Evolutionary conservation across 2,113 vertebrate genomes (phyloP).

Genomic region (Oryzias javanicus): DNA sequence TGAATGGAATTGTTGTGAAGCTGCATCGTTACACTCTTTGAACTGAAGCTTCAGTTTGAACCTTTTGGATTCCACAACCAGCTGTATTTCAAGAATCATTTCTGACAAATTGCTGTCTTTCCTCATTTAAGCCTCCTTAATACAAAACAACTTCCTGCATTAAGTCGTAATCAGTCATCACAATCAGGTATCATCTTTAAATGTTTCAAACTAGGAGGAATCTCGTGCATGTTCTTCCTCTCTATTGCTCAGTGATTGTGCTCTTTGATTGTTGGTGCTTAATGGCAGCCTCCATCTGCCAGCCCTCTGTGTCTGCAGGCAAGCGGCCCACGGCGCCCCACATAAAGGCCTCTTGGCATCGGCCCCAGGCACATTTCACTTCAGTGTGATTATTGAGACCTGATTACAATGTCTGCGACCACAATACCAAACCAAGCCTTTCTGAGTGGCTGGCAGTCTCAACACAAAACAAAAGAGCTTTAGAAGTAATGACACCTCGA

Average conservation of each 20-base stretch:
- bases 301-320: conserved; percentile 68
- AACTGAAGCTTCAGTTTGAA: too few relatives aligned
- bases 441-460: conserved; percentile 70
- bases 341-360: conserved; percentile 74
- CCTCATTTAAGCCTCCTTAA: too few relatives aligned
- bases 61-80: too few relatives aligned
- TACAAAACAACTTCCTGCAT: too few relatives aligned
- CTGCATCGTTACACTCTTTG: too few relatives aligned
- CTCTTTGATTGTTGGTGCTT: conserved; percentile 69
- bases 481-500: conserved; percentile 78
- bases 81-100: background rate
- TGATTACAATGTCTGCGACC: conserved; percentile 77
- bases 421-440: conserved; percentile 70
- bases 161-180: background rate
- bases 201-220: conserved; percentile 34
- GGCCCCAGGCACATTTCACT: conserved; percentile 75
- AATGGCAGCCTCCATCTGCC: conserved; percentile 76
- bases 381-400: conserved; percentile 79
- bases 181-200: conserved; percentile 17
- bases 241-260: conserved; percentile 61
- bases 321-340: conserved; percentile 69
- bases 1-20: too few relatives aligned
- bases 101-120: background rate
- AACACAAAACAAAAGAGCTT: conserved; percentile 66
- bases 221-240: conserved; percentile 23